Base-by-base conservation (phyloP, 1,140 invertebrate genomes). In the Rhyzopertha dominica region DNA sequence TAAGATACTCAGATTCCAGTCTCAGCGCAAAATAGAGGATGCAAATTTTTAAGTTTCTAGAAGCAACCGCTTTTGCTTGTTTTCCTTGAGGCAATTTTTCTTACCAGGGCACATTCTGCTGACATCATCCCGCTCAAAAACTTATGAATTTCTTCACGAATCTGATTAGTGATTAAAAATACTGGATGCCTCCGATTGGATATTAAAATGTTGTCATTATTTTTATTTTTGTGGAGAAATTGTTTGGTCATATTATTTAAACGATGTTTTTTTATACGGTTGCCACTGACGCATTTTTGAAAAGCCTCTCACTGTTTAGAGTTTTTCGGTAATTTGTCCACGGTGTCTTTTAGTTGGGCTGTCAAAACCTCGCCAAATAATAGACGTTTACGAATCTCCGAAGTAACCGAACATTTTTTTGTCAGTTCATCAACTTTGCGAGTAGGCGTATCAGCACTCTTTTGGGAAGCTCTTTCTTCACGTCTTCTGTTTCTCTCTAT, bases 101-200 rank as follows among this genome's bases (percentile, higher is more conserved):
- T 55, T 55, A 32, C 18, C 34, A 43, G 49, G 46, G 24, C 49
- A 55, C 53, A 55, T 55, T 38, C 56, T 24, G 48, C 49, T 56
- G n/a, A 53, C 47, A 47, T 56, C 46, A 50, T 56, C 54, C 47
- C 23, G 26, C 50, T 53, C n/a, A 41, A 53, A 50, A 46, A 58
- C 30, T 53, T 50, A 26, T 24, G 25, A 32, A 58, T 30, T 26
- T 53, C 53, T 55, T 53, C 26, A 14, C 34, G 43, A 54, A 58
- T 44, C 26, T 48, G 26, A 35, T 45, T 16, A 35, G 34, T 54
- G 18, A 54, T 43, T 45, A 54, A 41, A 35, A 52, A 18, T 41
- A 47, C 40, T 7, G 46, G 47, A 55, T 50, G 24, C 53, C 50
- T 58, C 24, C 12, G 17, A 44, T 56, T 50, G 36, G 50, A 48